Base-by-base conservation (phyloP, 2,888 invertebrate species). In the Troglohyphantes excavatus region DNA sequence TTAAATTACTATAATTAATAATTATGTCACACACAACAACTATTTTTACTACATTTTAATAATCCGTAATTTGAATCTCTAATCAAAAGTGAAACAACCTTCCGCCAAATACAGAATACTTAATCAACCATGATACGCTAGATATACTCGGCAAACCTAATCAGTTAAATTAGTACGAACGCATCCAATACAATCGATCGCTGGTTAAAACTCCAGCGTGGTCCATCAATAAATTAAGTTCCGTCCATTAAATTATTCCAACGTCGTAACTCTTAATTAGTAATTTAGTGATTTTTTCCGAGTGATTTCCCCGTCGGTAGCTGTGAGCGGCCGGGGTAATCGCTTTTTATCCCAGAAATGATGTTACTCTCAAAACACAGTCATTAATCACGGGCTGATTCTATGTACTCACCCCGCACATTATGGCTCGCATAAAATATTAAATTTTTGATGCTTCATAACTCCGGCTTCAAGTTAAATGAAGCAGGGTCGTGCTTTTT, bases 171-270 rank as follows among this genome's bases (percentile, higher is more conserved):
- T 53, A 53, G 53, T 53, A 53, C 3, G n/a, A 13, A 53, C n/a
- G 53, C 53, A n/a, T 53, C 53, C 68, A n/a, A 81, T 81, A 27
- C 21, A 81, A 65, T 68, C 46, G 79, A 81, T 68, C 68, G 27
- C 29, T 46, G 7, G 33, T 17, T 67, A 27, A 61, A 17, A 23
- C 65, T 7, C 13, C 7, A 43, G 27, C 19, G 46, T 19, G 13
- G 1, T 23, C 63, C 19, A 21, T 68, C 83, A 27, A 83, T 72
- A 85, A 75, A 68, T 84, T 75, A 75, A n/a, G 21, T 27, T 27
- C 26, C 84, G 6, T 43, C 72, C 85, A 85, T 85, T 68, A 85
- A 85, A 75, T 84, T 84, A 84, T 75, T 76, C 85, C 76, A 85
- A 68, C 76, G 29, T 59, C 59, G 27, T 76, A 76, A 76, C 76